Conservation (phyloP, 2,888 invertebrate species). For the Lumbricus terrestris region DNA sequence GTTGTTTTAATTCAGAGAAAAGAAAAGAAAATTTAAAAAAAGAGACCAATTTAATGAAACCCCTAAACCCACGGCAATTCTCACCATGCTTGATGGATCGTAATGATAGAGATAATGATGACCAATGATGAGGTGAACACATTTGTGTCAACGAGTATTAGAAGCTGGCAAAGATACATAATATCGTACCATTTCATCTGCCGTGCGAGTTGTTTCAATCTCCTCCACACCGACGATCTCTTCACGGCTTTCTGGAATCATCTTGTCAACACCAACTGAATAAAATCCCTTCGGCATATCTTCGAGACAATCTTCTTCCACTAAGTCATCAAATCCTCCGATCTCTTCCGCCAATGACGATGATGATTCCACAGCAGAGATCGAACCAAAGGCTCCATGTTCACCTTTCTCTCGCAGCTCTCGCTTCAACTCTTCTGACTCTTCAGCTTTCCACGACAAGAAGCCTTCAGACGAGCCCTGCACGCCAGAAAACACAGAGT, state of each 20-base stretch:
- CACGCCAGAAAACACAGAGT: not conserved
- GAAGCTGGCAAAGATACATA: not conserved
- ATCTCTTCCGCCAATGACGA: not conserved
- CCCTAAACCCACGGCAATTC: no score
- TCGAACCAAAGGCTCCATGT: not conserved
- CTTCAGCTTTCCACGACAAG: not conserved
- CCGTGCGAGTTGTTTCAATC: conserved; percentile 3
- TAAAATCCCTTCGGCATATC: not conserved
- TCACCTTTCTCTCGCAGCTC: not conserved
- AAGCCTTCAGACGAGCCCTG: not conserved
- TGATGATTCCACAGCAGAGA: not conserved
- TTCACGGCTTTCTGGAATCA: not conserved
- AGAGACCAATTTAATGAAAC: no score
- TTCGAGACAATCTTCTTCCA: not conserved
- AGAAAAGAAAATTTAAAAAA: no score
- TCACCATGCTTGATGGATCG: no score
- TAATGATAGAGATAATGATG: not conserved
- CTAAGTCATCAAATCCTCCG: not conserved
- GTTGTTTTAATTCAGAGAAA: no score
- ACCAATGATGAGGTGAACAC: not conserved
- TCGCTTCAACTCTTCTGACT: not conserved
- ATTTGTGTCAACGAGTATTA: not conserved
- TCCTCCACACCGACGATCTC: not conserved
- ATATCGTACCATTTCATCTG: not conserved
- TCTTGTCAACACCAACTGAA: not conserved